These are phyloP conservation scores for Drosophila azteca DNA, from an alignment of 1,140 invertebrate genomes.

Conservation along the genomic window DNA sequence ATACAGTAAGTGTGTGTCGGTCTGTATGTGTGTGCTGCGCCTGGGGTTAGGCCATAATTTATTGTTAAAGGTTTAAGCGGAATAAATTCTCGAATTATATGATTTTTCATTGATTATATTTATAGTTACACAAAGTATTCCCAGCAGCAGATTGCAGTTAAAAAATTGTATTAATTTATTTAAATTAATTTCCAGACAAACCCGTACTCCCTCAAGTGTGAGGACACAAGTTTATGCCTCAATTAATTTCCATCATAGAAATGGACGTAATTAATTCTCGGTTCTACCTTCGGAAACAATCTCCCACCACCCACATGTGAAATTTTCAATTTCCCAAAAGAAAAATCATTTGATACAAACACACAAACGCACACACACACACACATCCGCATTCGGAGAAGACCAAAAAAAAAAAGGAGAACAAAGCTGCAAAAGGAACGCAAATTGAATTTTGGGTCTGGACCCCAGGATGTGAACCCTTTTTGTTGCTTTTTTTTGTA, in stretches of 20 bases:
- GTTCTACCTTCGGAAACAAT: neutral
- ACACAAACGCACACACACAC: slow-evolving; percentile 10
- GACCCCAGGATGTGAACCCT: slow-evolving; percentile 27
- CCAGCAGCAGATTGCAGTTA: slow-evolving; percentile 11
- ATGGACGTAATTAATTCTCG: slow-evolving; percentile 60
- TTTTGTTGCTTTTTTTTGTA: slow-evolving; percentile 29
- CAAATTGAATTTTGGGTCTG: slow-evolving; percentile 70
- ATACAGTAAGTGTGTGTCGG: neutral
- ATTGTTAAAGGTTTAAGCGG: neutral
- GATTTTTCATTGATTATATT: neutral
- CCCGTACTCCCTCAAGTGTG: slow-evolving; percentile 49
- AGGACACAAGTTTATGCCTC: slow-evolving; percentile 45
- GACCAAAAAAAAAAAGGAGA: slow-evolving; percentile 25
- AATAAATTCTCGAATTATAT: slow-evolving; percentile 1
- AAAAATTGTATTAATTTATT: slow-evolving; percentile 44
- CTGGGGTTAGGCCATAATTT: slow-evolving; percentile 8
- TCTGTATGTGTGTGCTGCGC: slow-evolving; percentile 4
- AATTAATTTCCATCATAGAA: slow-evolving; percentile 74
- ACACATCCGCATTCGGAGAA: neutral
- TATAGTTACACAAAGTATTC: too few species aligned
- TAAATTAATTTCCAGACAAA: slow-evolving; percentile 55
- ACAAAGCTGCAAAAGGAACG: slow-evolving; percentile 33
- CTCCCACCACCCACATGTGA: slow-evolving; percentile 20
- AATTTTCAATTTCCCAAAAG: slow-evolving; percentile 62
- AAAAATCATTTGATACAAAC: slow-evolving; percentile 58